Evolutionary conservation across 2,113 vertebrate species (phyloP).

Genomic region (Copsychus sechellarum): DNA sequence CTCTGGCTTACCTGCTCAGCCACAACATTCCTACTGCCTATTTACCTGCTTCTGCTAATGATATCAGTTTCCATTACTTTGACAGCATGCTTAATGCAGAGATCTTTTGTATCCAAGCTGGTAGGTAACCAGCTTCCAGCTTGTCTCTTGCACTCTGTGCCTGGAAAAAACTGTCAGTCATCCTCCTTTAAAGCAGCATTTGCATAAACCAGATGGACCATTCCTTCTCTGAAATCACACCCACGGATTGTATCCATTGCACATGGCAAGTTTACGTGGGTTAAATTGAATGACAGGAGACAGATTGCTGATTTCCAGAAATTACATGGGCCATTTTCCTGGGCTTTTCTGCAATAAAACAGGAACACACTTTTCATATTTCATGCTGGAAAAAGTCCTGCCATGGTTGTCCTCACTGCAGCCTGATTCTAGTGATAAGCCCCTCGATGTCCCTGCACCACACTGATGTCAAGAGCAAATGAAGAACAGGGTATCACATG

Average conservation of each 20-base stretch:
- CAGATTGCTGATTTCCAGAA: slow-evolving; percentile 22
- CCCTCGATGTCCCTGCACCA: background rate
- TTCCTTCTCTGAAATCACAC: slow-evolving; percentile 30
- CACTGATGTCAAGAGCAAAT: background rate
- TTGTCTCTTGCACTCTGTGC: background rate
- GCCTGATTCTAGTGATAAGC: background rate
- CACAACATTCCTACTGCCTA: background rate
- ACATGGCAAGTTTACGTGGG: background rate
- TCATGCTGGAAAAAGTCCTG: background rate
- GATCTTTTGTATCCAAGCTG: background rate
- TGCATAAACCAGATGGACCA: slow-evolving; percentile 55
- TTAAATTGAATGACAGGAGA: slow-evolving; percentile 12
- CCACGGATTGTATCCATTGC: background rate
- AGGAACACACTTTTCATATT: background rate
- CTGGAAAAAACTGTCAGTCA: slow-evolving; percentile 14
- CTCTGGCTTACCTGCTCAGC: background rate
- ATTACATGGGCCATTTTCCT: slow-evolving; percentile 1
- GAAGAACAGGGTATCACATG: background rate
- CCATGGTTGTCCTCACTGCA: background rate
- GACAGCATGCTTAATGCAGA: background rate
- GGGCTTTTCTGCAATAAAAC: background rate
- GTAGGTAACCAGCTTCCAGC: background rate
- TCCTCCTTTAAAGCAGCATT: slow-evolving; percentile 22
- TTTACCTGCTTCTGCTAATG: background rate
- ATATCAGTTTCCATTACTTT: background rate